Evolutionary conservation across 2,113 vertebrate genomes (phyloP).

Genomic region (Oryzias woworae): DNA sequence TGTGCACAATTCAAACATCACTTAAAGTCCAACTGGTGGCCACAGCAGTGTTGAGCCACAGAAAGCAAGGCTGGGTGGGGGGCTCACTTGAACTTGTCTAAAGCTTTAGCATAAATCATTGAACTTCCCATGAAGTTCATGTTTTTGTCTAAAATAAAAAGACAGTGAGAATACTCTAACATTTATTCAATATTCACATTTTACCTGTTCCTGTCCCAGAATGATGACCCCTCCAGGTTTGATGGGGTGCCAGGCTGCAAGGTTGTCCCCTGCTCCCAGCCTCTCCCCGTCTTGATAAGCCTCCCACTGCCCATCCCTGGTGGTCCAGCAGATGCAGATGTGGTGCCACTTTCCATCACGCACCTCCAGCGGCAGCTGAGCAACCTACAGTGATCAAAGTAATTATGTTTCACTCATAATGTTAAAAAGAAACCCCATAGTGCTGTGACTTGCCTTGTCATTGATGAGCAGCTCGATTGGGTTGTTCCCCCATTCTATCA

Average conservation of each 20-base stretch:
- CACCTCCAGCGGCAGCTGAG: constrained; percentile 89
- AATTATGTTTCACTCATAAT: too few species aligned
- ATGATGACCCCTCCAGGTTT: constrained; percentile 94
- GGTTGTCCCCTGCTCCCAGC: constrained; percentile 89
- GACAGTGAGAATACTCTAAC: not conserved
- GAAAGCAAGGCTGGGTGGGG: too few species aligned
- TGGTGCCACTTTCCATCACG: constrained; percentile 96
- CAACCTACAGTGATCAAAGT: constrained; percentile 76
- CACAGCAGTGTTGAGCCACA: too few species aligned
- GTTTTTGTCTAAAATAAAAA: not conserved
- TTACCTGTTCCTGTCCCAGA: constrained; percentile 96
- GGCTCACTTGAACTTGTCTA: too few species aligned
- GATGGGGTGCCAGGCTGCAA: constrained; percentile 98
- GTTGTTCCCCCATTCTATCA: constrained; percentile 98
- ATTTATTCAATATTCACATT: constrained; percentile 13
- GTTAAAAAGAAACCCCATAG: not conserved
- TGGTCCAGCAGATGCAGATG: constrained; percentile 94
- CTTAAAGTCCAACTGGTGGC: too few species aligned
- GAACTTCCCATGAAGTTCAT: not conserved
- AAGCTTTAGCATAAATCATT: too few species aligned
- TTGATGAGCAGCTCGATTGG: constrained; percentile 97
- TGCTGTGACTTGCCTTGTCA: constrained; percentile 85
- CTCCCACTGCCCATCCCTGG: constrained; percentile 94
- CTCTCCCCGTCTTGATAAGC: constrained; percentile 93
- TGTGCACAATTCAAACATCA: too few species aligned